Percentiles rank a stretch among this genome's conserved stretches.
These are phyloP conservation scores for Physocephala rufipes DNA, from an alignment of 2,888 invertebrate genomes.

Conservation along the genomic window DNA sequence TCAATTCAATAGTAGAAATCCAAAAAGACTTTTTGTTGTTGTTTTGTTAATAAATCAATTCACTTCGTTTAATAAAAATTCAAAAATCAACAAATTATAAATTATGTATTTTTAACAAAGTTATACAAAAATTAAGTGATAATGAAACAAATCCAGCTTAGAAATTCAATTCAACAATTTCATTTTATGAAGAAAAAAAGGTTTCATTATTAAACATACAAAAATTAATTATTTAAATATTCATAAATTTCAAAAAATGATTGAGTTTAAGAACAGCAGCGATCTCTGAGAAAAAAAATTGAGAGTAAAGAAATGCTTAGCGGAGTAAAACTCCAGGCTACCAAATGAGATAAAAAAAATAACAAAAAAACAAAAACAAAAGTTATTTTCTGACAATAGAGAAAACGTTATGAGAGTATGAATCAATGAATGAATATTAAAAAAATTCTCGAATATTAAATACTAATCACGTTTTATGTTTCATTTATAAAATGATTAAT, in stretches of 20 bases:
- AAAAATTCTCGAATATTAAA: too few species aligned
- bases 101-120: constrained; percentile 32
- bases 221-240: constrained; percentile 25
- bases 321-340: constrained; percentile 1
- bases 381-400: not conserved
- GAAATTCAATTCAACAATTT: constrained; percentile 35
- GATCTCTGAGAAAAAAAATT: constrained; percentile 17
- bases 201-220: constrained; percentile 27
- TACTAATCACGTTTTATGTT: not conserved
- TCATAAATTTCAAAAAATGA: constrained; percentile 16
- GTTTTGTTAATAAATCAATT: constrained; percentile 29
- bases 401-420: not conserved
- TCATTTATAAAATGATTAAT: constrained; percentile 30
- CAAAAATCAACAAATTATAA: constrained; percentile 39
- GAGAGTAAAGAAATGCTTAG: too few species aligned
- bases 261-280: constrained; percentile 36
- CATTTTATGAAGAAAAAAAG: constrained; percentile 28
- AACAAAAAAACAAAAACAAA: not conserved
- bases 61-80: constrained; percentile 36
- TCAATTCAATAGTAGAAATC: constrained; percentile 22
- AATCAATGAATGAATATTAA: too few species aligned
- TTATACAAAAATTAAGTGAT: constrained; percentile 30
- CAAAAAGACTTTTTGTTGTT: constrained; percentile 25
- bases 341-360: not conserved
- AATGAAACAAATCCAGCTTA: constrained; percentile 29